Evolutionary conservation across 2,888 invertebrate genomes (phyloP), one percentile per base, ranked within the genome.

Genomic region (Sesia bembeciformis): DNA sequence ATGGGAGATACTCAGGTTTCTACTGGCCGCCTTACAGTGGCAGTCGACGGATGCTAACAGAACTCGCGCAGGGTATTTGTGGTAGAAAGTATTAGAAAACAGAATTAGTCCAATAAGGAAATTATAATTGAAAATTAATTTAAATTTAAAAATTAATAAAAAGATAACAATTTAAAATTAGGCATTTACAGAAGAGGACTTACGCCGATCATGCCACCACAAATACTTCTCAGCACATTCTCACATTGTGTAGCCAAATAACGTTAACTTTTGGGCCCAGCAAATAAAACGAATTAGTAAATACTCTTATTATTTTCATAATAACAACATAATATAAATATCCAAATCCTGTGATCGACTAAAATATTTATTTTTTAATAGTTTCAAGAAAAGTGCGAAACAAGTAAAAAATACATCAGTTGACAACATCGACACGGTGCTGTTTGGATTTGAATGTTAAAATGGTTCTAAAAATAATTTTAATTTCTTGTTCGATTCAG

Each of bases 161-260:
- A 23, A 2, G 23, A 23, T 23, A 23, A 23, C 2, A 23, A 23
- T 23, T 23, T 23, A 23, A 23, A 23, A 23, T 23, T 23, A 23
- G 2, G 2, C 23, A 23, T 23, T 23, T 23, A 23, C 23, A 23
- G 1, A 23, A 23, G 4, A 46, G 4, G 46, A 46, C 4, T 8
- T 2, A 46, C 46, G n/a, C 46, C 46, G 46, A 65, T 68, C 83
- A 83, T 82, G 82, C 83, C 68, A 80, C 73, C 78, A 81, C 74
- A 78, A 72, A 72, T 72, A 79, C 73, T 63, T 74, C 66, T 72
- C 58, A 76, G 76, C 74, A 74, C 78, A 81, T 79, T 81, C 76
- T 74, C 77, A 77, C 70, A 76, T 67, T 52, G 69, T 64, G 67
- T 76, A 76, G 77, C 77, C 74, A 81, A 56, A 57, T 52, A 40